Evolutionary conservation across 2,113 vertebrate species (phyloP), one percentile per base, ranked within the genome.

Genomic region (Pristiophorus japonicus): DNA sequence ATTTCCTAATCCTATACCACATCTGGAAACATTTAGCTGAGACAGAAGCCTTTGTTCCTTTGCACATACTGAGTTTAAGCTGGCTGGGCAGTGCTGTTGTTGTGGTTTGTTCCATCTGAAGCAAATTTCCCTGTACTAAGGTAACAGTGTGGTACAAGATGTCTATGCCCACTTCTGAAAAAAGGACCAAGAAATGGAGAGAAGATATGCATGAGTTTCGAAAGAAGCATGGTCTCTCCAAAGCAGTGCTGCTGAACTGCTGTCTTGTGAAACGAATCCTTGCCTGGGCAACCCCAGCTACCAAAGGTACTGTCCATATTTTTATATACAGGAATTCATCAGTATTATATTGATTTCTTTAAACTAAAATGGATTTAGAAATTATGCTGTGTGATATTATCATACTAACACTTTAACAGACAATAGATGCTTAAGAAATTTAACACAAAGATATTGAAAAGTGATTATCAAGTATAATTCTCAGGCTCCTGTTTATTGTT

Each of bases 201-300:
- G 97, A 97, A 96, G 97, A 98, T 96, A 96, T 98, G 96, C 97
- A 97, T 96, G 96, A 97, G 87, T 96, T 97, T 95, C 96, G 96
- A 91, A 98, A 97, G 96, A 97, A 98, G 94, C 96, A 97, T 73
- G 96, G 97, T 95, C 97, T 98, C 96, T 98, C 98, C 96, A 98
- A 96, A 96, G 98, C 98, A 97, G 96, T 98, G n/a, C 97, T 98
- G 96, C 97, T 98, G 95, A 98, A 98, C 96, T 98, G 98, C 97
- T 98, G 98, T 96, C 96, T 98, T 96, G 97, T 98, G 96, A 98
- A 97, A 8, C 96, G 97, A 95, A 96, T 98, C 96, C 96, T 98
- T 96, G 97, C 97, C 96, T 98, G 98, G 98, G 97, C 97, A 96
- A 97, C 96, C 95, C 97, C 98, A 59, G 97, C 96, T 70, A 96